phyloP scores from a whole-genome alignment of 2,113 vertebrate species.

The Brachypteracias leptosomus region DNA sequence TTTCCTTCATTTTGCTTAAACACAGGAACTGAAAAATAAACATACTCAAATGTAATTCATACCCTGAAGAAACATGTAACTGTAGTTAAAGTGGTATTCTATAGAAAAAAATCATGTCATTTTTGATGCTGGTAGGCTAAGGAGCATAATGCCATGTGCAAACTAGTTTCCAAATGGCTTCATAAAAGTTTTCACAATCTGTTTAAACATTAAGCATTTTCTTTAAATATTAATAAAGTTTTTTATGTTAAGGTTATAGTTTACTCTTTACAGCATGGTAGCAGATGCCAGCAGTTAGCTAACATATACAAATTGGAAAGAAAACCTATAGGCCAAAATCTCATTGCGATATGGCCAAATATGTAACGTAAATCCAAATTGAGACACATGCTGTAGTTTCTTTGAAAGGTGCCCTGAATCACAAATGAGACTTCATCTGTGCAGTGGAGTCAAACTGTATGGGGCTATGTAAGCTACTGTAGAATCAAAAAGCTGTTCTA shows the following conservation, averaged over 20 bases:
- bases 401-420: not conserved
- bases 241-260: conserved; percentile 17
- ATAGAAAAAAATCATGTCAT: not conserved
- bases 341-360: not conserved
- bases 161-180: conserved; percentile 40
- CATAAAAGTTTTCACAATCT: conserved; percentile 48
- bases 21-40: not conserved
- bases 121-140: conserved; percentile 11
- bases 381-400: not conserved
- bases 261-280: not conserved
- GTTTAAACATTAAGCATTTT: conserved; percentile 56
- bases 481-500: not conserved
- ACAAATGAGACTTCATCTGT: not conserved
- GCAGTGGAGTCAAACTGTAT: not conserved
- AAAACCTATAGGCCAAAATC: not conserved
- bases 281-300: conserved; percentile 23
- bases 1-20: not conserved
- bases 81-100: not conserved
- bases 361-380: not conserved
- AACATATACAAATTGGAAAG: not conserved
- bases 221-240: conserved; percentile 64
- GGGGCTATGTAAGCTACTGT: not conserved
- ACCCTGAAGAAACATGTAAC: not conserved
- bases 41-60: not conserved
- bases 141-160: conserved; percentile 19